Base-by-base conservation (phyloP, 2,888 invertebrate species). In the Bursaphelenchus okinawaensis region DNA sequence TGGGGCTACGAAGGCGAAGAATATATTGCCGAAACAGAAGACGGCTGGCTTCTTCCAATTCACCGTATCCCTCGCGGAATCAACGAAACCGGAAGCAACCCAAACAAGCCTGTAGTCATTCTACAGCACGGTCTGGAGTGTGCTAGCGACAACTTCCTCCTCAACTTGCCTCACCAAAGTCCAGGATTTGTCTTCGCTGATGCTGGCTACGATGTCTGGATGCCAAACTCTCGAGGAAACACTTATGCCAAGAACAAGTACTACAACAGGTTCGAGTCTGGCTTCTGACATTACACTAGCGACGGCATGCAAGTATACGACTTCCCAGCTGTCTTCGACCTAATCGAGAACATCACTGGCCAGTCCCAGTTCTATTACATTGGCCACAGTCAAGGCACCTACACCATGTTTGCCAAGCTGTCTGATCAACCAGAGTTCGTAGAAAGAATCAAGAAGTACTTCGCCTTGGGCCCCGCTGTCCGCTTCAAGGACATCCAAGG, bases 141-240 rank as follows among this genome's bases (percentile, higher is more conserved):
- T n/a, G n/a, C 67, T 57, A 69, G 69, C 55, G 66, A 64, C 23
- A 72, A 75, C 64, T n/a, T n/a, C n/a, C n/a, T n/a, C n/a, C n/a
- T n/a, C n/a, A n/a, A n/a, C n/a, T n/a, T n/a, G n/a, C n/a, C n/a
- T n/a, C n/a, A n/a, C n/a, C n/a, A n/a, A n/a, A n/a, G n/a, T n/a
- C n/a, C n/a, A n/a, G n/a, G n/a, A n/a, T n/a, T n/a, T n/a, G n/a
- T n/a, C n/a, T n/a, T n/a, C n/a, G n/a, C n/a, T n/a, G n/a, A n/a
- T n/a, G n/a, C n/a, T n/a, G n/a, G n/a, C n/a, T n/a, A n/a, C n/a
- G n/a, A n/a, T n/a, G n/a, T n/a, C n/a, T n/a, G n/a, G n/a, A n/a
- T n/a, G n/a, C 90, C 90, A 1, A 92, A 92, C 83, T 88, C 88
- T 9, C 86, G n/a, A n/a, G n/a, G n/a, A n/a, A n/a, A n/a, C n/a